Conservation (phyloP, 2,888 invertebrate genomes). For the Thecocarcelia acutangulata region DNA sequence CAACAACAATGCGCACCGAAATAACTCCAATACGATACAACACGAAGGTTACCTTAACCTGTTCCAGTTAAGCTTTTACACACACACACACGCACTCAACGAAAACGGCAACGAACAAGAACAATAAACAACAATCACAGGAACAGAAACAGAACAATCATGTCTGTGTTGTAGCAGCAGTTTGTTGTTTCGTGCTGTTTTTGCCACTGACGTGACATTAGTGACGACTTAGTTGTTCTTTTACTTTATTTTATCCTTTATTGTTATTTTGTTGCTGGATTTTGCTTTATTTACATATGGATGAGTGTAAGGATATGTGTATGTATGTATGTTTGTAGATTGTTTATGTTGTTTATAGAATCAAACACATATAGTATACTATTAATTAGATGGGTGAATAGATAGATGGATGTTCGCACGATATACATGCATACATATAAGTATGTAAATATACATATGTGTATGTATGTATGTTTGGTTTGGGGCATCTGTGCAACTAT, state of each 20-base stretch:
- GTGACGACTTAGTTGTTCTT: constrained; percentile 17
- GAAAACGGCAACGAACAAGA: constrained; percentile 1
- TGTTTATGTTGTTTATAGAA: no score
- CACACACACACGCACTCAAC: no score
- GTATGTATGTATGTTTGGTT: no score
- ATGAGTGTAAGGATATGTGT: no score
- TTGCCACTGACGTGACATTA: not conserved
- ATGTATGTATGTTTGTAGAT: no score
- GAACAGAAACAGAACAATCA: constrained; percentile 1
- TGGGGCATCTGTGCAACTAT: constrained; percentile 29
- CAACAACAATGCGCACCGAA: no score
- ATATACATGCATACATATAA: no score
- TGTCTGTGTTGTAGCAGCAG: not conserved
- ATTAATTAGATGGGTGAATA: not conserved
- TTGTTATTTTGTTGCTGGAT: constrained; percentile 22
- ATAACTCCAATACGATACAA: not conserved
- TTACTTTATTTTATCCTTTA: constrained; percentile 7
- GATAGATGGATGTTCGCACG: constrained; percentile 18
- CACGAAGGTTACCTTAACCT: constrained; percentile 62
- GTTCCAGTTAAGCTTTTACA: constrained; percentile 66
- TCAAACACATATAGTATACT: no score
- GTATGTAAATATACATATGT: no score
- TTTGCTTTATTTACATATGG: not conserved
- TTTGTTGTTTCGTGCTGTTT: not conserved
- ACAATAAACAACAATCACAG: no score